Evolutionary conservation across 2,113 vertebrate species (phyloP), one percentile per base, ranked within the genome.

Genomic region (Apistogramma diplotaenia): DNA sequence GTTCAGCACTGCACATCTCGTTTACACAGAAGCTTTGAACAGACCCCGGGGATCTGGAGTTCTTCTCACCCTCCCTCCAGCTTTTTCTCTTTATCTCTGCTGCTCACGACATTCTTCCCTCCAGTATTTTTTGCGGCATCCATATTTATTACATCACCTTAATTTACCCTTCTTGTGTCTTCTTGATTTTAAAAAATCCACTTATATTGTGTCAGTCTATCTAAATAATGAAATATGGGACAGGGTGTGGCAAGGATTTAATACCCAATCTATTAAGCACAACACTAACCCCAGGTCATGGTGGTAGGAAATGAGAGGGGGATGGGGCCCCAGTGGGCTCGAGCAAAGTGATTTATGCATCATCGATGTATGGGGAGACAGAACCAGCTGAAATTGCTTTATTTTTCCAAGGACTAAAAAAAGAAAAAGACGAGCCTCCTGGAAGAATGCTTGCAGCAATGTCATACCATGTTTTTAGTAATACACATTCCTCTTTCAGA

Each of bases 181-280:
- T 83, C 79, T 67, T 37, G 61, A 87, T 81, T 35, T 84, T 37
- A 79, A 88, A 31, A 81, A 89, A 86, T 75, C 77, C 53, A 46
- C 72, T 76, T 85, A 82, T 78, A 59, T 88, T 77, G 78, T 89
- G 81, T 84, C 85, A 87, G 72, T 85, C 81, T 76, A 62, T 84
- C 59, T 86, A 86, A 90, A 88, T 87, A 85, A 91, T 78, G 76
- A 82, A 67, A 83, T 87, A 73, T 88, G 74, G 77, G 81, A 78
- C 73, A 57, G 60, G 65, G 82, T 85, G 77, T 86, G 85, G 80
- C 86, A 76, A 83, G 74, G 85, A 90, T 89, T 86, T 88, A 91
- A 89, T 78, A 78, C 37, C 37, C 82, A 87, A 86, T 89, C 78
- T 87, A 70, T 81, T 85, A 82, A 92, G 60, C 82, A 84, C 79